Evolutionary conservation across 2,113 vertebrate genomes (phyloP), one percentile per base, ranked within the genome.

Genomic region (Atractosteus spatula): DNA sequence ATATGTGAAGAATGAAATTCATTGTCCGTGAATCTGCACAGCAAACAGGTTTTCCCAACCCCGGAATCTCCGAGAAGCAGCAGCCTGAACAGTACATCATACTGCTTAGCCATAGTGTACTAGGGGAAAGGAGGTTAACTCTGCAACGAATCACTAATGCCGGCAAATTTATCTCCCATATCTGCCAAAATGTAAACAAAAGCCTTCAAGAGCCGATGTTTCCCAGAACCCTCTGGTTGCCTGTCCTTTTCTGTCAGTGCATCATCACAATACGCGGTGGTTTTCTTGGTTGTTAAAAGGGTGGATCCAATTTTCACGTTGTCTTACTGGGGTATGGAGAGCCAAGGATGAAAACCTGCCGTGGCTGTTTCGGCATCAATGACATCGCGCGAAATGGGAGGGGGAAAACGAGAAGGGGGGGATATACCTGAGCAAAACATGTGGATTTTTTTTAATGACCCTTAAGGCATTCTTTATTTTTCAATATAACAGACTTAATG

Each of bases 11-110:
- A 84, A 80, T 97, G 94, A 87, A 96, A 98, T 78, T 95, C 94
- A 80, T 92, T 93, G 74, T 97, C 96, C 69, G 96, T 95, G 92
- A 97, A 97, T 76, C 94, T 89, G 83, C 94, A 94, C 74, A 97
- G 74, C 87, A 98, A 90, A 80, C 94, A 97, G 4, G 95, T 97
- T 89, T 98, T 98, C 70, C 96, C 96, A 62, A 98, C 96, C 45
- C 95, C 96, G 7, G 95, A 96, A 84, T 97, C 96, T 64, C 95
- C 95, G 63, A 97, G 91, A 75, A 96, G 83, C 77, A 97, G 90
- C 84, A 97, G 74, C 80, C 94, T 86, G 86, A 96, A 93, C 71
- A 97, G 78, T 10, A 96, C 87, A 75, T 97, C 95, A 87, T 97
- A 97, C 85, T 96, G 92, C 82, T 96, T 97, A 74, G 94, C 94